Conservation (phyloP, 2,797 vertebrate genomes). For the Trachops cirrhosus region DNA sequence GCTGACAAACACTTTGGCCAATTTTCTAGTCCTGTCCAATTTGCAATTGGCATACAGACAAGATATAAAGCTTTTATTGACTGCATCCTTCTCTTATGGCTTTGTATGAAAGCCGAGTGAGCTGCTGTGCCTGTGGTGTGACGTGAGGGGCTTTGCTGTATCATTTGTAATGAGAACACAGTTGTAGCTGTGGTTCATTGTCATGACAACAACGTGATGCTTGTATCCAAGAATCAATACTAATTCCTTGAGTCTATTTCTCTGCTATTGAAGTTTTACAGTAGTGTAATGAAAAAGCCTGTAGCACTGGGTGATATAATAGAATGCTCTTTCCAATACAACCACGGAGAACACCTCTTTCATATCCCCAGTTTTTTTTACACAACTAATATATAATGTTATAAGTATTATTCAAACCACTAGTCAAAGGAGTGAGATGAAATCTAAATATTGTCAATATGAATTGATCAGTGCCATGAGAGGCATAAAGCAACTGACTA, state of each 20-base stretch:
- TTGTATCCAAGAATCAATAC: conserved; percentile 44
- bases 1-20: background rate
- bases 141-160: background rate
- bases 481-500: background rate
- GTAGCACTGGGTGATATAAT: background rate
- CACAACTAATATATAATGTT: background rate
- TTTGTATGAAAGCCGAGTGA: background rate
- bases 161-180: conserved; percentile 15
- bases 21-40: background rate
- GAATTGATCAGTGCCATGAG: background rate
- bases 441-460: background rate
- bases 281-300: background rate
- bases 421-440: background rate
- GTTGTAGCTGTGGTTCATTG: background rate
- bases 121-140: too few relatives aligned
- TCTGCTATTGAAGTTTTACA: background rate
- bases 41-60: background rate
- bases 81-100: background rate
- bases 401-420: background rate
- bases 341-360: background rate
- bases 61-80: background rate
- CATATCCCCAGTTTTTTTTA: background rate
- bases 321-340: background rate
- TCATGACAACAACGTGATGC: conserved; percentile 34
- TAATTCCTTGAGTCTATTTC: background rate